Conservation (phyloP, 2,113 vertebrate species). For the Zosterops japonicus region DNA sequence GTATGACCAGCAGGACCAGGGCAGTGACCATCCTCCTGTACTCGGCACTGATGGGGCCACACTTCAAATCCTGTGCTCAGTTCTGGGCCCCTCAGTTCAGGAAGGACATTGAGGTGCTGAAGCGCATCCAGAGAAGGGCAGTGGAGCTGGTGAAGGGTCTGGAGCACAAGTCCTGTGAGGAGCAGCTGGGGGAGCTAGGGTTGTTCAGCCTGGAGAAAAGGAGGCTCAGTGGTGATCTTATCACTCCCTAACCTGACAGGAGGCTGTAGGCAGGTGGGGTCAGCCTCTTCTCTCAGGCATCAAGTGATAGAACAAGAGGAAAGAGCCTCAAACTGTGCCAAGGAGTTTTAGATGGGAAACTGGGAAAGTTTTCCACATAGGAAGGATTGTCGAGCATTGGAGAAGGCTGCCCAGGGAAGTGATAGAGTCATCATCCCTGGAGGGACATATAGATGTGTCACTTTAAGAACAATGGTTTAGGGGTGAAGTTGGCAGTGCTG, state of each 20-base stretch:
- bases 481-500: not conserved
- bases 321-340: not conserved
- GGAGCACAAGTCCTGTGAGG: not conserved
- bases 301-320: not conserved
- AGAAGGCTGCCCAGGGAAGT: not conserved
- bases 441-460: not conserved
- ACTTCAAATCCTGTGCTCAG: no score
- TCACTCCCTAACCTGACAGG: no score
- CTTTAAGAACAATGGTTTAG: not conserved
- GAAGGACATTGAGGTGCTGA: not conserved
- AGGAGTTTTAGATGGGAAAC: not conserved
- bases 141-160: accelerated
- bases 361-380: not conserved
- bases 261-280: not conserved
- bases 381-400: not conserved
- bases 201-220: not conserved
- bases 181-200: not conserved
- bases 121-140: accelerated
- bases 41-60: accelerated
- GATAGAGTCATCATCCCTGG: not conserved
- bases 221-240: not conserved
- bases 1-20: not conserved
- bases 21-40: accelerated
- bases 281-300: not conserved
- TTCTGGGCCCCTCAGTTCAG: not conserved